Base-by-base conservation (phyloP, 2,888 invertebrate species). In the Lutraria lutraria region DNA sequence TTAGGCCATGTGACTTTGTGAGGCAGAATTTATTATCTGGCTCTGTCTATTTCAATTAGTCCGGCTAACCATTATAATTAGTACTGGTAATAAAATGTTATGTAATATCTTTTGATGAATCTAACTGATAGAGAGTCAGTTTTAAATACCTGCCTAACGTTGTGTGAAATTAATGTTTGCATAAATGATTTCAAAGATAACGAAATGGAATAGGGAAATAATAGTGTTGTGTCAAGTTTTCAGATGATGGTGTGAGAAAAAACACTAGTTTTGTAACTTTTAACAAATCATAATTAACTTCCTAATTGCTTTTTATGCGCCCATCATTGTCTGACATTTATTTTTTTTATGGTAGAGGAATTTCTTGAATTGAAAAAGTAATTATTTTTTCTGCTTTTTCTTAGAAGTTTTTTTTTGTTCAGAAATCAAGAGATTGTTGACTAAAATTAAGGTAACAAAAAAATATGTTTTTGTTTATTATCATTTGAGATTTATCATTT, bases 1-100 rank as follows among this genome's bases (percentile, higher is more conserved):
- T 56, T 76, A 53, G 87, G 79, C 60, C 34, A 19, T 76, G 56
- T 19, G 43, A 43, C 43, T 43, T 43, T 63, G 68, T 79, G 83
- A 83, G 82, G 80, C 86, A 81, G 83, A 53, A 88, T 88, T 88
- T 83, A 88, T 84, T 88, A 80, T 60, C 87, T 56, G 25, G 29
- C 53, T 52, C n/a, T 88, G 90, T 86, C 83, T 56, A 83, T 90
- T 88, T 90, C 88, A 90, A 90, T 90, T 88, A 86, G 83, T 72
- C 72, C 72, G 25, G 52, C 63, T 80, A 87, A 76, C 83, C 87
- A 83, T 83, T 43, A 80, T 80, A 79, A 88, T 83, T 80, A 88
- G 83, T 60, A 80, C 52, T 8, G 79, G 83, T 76, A 83, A 83
- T 83, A 88, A 83, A 79, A 54, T 19, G 76, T 88, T 88, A 88